A percentile compares a stretch with the other conserved stretches of the same genome.
Conservation (phyloP, 2,888 invertebrate genomes). For the Apotomis turbidana region DNA sequence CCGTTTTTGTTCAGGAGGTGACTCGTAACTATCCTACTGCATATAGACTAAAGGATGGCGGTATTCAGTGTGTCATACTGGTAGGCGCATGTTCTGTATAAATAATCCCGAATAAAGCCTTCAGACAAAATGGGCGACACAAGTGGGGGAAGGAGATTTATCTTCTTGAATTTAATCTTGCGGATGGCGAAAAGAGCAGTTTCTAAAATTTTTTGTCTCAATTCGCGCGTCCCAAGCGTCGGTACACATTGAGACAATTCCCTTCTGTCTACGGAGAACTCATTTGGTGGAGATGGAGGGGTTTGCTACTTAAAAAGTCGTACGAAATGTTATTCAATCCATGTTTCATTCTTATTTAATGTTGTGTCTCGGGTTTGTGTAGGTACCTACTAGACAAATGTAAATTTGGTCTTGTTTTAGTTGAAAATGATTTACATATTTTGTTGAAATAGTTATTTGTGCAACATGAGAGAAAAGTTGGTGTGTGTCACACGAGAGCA, state of each 20-base stretch:
- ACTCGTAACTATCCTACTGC: slow-evolving; percentile 52
- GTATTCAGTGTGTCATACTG: slow-evolving; percentile 69
- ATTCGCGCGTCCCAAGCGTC: slow-evolving; percentile 59
- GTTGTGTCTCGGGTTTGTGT: slow-evolving; percentile 33
- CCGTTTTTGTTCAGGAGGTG: slow-evolving; percentile 48
- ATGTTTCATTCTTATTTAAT: slow-evolving; percentile 41
- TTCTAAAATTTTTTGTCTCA: slow-evolving; percentile 68
- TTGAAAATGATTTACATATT: slow-evolving; percentile 5
- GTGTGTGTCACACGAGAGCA: too few relatives aligned
- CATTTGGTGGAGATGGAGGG: slow-evolving; percentile 61
- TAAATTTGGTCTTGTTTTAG: slow-evolving; percentile 15
- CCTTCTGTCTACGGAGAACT: slow-evolving; percentile 62
- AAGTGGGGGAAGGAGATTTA: slow-evolving; percentile 76
- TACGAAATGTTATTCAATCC: slow-evolving; percentile 42
- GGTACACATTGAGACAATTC: slow-evolving; percentile 65
- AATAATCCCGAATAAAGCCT: slow-evolving; percentile 45
- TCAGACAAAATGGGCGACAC: slow-evolving; percentile 74
- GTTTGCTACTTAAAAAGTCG: slow-evolving; percentile 47
- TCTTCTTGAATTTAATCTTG: slow-evolving; percentile 81
- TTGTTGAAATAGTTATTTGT: not conserved
- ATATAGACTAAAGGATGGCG: slow-evolving; percentile 64
- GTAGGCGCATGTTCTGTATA: slow-evolving; percentile 71
- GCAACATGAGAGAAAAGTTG: too few relatives aligned
- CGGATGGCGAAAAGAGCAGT: slow-evolving; percentile 77
- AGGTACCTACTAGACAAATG: slow-evolving; percentile 26